These are phyloP conservation scores for Dipodomys merriami DNA, from an alignment of 2,113 vertebrate species.

Conservation along the genomic window DNA sequence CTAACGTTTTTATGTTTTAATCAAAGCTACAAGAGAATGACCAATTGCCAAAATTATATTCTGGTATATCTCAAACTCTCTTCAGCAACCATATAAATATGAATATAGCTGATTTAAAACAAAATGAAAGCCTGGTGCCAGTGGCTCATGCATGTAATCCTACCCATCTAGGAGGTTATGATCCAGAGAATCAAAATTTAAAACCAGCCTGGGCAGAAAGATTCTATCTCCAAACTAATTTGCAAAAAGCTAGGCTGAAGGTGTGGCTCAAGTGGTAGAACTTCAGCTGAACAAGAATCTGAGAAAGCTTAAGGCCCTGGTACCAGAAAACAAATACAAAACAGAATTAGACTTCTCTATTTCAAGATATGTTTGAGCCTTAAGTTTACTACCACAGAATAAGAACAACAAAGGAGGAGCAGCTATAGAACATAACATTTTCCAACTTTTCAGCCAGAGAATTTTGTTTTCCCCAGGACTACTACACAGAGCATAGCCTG, in stretches of 20 bases:
- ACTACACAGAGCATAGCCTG: not conserved
- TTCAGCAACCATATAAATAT: not conserved
- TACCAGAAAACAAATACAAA: too few relatives aligned
- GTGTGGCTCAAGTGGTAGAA: too few relatives aligned
- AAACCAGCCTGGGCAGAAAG: too few relatives aligned
- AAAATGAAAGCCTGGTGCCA: not conserved
- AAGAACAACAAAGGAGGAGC: not conserved
- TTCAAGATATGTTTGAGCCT: not conserved
- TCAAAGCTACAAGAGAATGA: conserved; percentile 15
- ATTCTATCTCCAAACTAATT: too few relatives aligned
- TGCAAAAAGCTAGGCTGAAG: too few relatives aligned
- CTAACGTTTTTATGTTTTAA: conserved; percentile 19
- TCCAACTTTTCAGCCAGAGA: conserved; percentile 32
- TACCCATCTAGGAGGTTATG: too few relatives aligned
- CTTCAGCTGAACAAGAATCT: too few relatives aligned
- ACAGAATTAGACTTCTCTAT: not conserved
- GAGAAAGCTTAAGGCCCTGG: too few relatives aligned
- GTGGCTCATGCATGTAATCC: too few relatives aligned
- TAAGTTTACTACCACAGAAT: not conserved
- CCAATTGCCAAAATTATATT: conserved; percentile 19
- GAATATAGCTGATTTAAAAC: conserved; percentile 6
- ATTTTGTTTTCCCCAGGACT: not conserved
- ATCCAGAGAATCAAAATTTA: too few relatives aligned
- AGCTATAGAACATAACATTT: not conserved
- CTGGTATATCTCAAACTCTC: conserved; percentile 30